These are phyloP conservation scores for Podarcis cretensis DNA, from an alignment of 2,113 vertebrate species.

Conservation along the genomic window DNA sequence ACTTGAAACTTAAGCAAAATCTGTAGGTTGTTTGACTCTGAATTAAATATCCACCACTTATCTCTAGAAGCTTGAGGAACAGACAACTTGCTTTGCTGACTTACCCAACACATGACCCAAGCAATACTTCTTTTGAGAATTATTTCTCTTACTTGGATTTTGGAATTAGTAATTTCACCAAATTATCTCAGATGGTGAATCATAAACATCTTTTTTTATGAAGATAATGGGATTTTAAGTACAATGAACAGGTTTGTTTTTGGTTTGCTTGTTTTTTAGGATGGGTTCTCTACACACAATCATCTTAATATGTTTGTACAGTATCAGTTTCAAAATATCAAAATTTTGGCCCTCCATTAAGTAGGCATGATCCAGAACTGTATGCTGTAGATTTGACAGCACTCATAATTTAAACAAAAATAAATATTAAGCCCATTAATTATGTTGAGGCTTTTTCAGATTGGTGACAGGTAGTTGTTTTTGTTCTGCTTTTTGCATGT, in stretches of 20 bases:
- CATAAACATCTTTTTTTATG: background rate
- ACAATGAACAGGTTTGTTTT: slow-evolving; percentile 1
- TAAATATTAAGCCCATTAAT: background rate
- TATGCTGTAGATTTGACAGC: background rate
- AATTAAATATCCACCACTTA: background rate
- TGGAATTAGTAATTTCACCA: background rate
- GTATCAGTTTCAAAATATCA: background rate
- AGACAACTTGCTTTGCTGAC: background rate
- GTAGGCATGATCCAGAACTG: background rate
- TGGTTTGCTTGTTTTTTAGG: slow-evolving; percentile 7
- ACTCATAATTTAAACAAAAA: background rate
- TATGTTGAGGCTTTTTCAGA: slow-evolving; percentile 6
- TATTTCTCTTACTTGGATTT: background rate
- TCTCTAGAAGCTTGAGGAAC: background rate
- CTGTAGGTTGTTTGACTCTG: background rate
- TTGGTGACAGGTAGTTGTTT: background rate
- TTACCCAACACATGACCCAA: background rate
- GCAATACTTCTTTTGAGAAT: background rate
- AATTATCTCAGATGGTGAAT: background rate
- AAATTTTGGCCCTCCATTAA: fast-evolving
- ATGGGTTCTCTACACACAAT: background rate
- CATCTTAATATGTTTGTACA: background rate
- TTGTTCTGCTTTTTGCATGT: background rate
- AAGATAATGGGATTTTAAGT: slow-evolving; percentile 26
- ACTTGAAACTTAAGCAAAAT: background rate